These are phyloP conservation scores for Drosophila eohydei DNA, from an alignment of 2,888 invertebrate species.

Conservation along the genomic window DNA sequence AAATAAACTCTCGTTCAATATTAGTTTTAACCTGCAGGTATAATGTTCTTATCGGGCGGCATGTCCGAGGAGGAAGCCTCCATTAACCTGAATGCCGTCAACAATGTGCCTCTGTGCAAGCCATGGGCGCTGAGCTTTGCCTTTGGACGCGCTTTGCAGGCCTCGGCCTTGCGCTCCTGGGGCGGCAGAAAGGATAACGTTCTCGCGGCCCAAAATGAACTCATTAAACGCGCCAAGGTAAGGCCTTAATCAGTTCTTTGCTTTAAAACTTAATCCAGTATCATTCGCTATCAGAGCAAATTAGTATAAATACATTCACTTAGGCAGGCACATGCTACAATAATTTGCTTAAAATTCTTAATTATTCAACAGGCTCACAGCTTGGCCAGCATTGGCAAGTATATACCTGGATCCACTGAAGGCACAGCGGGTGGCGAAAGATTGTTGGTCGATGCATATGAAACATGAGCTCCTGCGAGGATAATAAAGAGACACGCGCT, in stretches of 20 bases:
- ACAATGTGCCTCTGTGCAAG: constrained; percentile 92
- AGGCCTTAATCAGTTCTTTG: constrained; percentile 18
- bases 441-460: constrained; percentile 30
- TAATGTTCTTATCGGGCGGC: constrained; percentile 98
- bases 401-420: constrained; percentile 88
- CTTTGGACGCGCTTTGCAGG: constrained; percentile 98
- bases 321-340: background rate
- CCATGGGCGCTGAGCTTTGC: constrained; percentile 99
- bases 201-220: constrained; percentile 92
- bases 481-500: background rate
- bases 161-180: constrained; percentile 98
- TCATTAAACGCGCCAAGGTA: constrained; percentile 97
- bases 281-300: background rate
- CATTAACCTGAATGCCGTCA: constrained; percentile 97
- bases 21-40: constrained; percentile 86
- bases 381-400: constrained; percentile 91
- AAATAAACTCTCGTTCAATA: background rate
- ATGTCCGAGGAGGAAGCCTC: constrained; percentile 99
- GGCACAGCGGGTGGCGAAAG: constrained; percentile 55
- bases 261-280: background rate
- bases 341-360: background rate
- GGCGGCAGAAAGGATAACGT: constrained; percentile 95
- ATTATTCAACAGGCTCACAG: constrained; percentile 89
- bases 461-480: constrained; percentile 9
- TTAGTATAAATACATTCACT: background rate